phyloP scores from a whole-genome alignment of 2,113 vertebrate genomes.

The Oplegnathus fasciatus region DNA sequence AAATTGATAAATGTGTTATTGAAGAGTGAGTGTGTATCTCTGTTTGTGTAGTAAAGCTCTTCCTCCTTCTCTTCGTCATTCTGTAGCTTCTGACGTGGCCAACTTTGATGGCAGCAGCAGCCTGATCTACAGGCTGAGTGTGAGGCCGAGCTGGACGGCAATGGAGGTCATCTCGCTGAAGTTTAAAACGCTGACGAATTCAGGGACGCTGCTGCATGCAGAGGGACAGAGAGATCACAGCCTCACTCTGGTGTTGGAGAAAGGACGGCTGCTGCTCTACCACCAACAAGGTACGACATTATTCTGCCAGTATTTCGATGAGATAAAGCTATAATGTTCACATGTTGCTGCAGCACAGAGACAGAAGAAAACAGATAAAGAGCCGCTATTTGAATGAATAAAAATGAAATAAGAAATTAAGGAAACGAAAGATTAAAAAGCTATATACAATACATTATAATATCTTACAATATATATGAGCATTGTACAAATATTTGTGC shows the following conservation, averaged over 20 bases:
- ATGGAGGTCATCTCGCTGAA: constrained; percentile 71
- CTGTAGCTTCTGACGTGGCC: constrained; percentile 71
- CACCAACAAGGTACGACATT: constrained; percentile 72
- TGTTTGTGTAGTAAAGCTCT: neutral
- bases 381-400: neutral
- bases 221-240: constrained; percentile 73
- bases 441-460: neutral
- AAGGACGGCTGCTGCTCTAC: constrained; percentile 74
- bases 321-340: neutral
- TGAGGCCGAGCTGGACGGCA: constrained; percentile 34
- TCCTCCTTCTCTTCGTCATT: neutral
- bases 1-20: neutral
- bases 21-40: neutral
- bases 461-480: neutral
- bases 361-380: neutral
- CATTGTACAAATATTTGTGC: neutral
- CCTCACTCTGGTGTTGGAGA: constrained; percentile 75
- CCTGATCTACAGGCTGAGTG: constrained; percentile 66
- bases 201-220: constrained; percentile 74
- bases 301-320: neutral
- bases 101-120: constrained; percentile 77
- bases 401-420: too few relatives aligned
- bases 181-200: constrained; percentile 76
- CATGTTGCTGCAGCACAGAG: neutral
- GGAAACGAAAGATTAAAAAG: neutral